Evolutionary conservation across 92 coral and sea anemone species (phyloP).

Genomic region (Phymanthus crucifer): DNA sequence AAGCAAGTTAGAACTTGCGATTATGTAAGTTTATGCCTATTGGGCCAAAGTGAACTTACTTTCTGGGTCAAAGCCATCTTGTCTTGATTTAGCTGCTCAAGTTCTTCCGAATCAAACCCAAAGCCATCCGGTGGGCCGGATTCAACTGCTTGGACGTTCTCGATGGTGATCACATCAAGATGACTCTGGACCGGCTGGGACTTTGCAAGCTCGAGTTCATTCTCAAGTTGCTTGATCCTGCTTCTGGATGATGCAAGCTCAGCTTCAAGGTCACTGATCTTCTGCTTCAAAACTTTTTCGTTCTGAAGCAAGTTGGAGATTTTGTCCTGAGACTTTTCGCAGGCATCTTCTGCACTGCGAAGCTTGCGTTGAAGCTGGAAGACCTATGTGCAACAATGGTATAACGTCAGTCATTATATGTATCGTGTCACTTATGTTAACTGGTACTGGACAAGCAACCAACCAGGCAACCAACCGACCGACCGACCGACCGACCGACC

Average conservation of each 20-base stretch:
- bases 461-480: no score
- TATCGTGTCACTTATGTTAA: no score
- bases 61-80: conserved; percentile 34
- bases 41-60: conserved; percentile 3
- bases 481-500: no score
- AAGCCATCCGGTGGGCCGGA: conserved; percentile 41
- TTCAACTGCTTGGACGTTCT: conserved; percentile 43
- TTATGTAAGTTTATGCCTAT: not conserved
- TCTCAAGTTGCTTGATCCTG: conserved; percentile 46
- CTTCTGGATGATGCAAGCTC: conserved; percentile 49
- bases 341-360: conserved; percentile 62
- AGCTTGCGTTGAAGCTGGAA: conserved; percentile 51
- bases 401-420: no score
- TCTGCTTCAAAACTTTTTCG: conserved; percentile 60
- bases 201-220: conserved; percentile 47
- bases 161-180: conserved; percentile 48
- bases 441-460: no score
- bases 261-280: conserved; percentile 53
- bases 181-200: conserved; percentile 53
- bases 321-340: conserved; percentile 56
- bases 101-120: conserved; percentile 40
- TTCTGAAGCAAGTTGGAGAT: conserved; percentile 50
- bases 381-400: conserved; percentile 12
- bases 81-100: conserved; percentile 43
- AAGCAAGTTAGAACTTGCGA: not conserved